Evolutionary conservation across 1,140 invertebrate genomes (phyloP).

Genomic region (Oryctes rhinoceros): DNA sequence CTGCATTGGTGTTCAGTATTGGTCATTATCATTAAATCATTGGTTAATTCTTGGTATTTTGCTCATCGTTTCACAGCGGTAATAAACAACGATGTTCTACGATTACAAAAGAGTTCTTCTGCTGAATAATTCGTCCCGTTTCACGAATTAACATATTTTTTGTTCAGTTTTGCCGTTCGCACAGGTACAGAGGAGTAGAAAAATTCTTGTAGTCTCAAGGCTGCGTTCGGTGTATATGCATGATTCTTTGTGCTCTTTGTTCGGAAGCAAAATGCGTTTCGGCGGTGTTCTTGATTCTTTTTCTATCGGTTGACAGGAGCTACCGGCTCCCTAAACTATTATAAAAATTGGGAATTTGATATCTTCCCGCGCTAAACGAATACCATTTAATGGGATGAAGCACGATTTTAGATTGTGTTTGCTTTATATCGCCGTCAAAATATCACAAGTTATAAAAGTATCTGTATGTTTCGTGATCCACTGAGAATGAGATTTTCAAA

Average conservation of each 20-base stretch:
- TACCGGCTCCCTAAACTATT: constrained; percentile 31
- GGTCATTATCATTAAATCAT: constrained; percentile 35
- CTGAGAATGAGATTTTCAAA: background rate
- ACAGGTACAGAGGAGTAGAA: constrained; percentile 49
- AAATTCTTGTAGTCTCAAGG: constrained; percentile 54
- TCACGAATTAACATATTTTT: constrained; percentile 54
- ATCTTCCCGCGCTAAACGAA: background rate
- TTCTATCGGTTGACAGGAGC: constrained; percentile 13
- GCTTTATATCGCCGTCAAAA: background rate
- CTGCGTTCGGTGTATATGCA: constrained; percentile 35
- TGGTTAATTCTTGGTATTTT: constrained; percentile 42
- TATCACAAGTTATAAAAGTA: background rate
- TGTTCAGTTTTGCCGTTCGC: constrained; percentile 42
- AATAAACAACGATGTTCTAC: constrained; percentile 46
- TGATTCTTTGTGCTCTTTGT: constrained; percentile 47
- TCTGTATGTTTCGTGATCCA: background rate
- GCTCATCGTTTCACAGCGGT: constrained; percentile 37
- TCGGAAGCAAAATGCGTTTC: constrained; percentile 36
- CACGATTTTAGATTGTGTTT: background rate
- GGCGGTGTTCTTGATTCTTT: constrained; percentile 4
- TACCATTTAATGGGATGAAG: background rate
- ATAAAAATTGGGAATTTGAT: constrained; percentile 41
- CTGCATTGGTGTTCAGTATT: background rate
- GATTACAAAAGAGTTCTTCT: constrained; percentile 41
- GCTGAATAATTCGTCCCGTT: constrained; percentile 51